These are phyloP conservation scores for Mustela lutreola DNA, from an alignment of 2,113 vertebrate species.

Conservation along the genomic window DNA sequence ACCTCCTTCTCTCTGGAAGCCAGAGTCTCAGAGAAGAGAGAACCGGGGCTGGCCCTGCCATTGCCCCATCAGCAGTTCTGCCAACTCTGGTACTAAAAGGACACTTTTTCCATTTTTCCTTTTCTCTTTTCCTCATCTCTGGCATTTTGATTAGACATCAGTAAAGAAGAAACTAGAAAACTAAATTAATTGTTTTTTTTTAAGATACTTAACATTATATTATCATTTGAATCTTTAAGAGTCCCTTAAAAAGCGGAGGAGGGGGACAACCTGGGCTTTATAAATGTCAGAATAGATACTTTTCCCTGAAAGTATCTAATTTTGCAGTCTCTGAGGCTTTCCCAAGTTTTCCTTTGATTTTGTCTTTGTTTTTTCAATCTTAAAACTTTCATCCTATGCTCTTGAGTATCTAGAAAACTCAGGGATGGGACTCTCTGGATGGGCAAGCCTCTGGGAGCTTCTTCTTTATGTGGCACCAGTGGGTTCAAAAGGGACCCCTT, in stretches of 20 bases:
- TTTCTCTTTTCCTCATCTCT: not conserved
- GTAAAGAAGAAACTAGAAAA: slow-evolving; percentile 9
- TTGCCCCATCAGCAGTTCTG: not conserved
- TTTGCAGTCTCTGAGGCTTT: not conserved
- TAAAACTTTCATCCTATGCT: not conserved
- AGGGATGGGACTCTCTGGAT: not conserved
- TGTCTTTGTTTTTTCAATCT: not conserved
- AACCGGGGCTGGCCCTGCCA: not conserved
- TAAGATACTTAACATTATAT: not conserved
- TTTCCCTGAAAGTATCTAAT: not conserved
- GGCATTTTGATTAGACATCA: not conserved
- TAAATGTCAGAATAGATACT: not conserved
- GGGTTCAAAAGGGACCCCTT: not conserved
- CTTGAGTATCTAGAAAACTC: not conserved
- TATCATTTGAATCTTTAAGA: not conserved
- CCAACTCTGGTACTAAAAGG: not conserved
- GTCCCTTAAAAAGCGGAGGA: not conserved
- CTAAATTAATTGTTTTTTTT: not conserved
- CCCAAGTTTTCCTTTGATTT: not conserved
- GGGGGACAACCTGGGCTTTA: not conserved
- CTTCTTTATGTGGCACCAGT: not conserved
- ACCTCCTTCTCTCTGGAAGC: not conserved
- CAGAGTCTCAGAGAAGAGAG: not conserved
- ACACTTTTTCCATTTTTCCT: not conserved
- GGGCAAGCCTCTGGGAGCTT: not conserved